Evolutionary conservation across 2,797 vertebrate genomes (phyloP), one percentile per base, ranked within the genome.

Genomic region (Tamandua tetradactyla): DNA sequence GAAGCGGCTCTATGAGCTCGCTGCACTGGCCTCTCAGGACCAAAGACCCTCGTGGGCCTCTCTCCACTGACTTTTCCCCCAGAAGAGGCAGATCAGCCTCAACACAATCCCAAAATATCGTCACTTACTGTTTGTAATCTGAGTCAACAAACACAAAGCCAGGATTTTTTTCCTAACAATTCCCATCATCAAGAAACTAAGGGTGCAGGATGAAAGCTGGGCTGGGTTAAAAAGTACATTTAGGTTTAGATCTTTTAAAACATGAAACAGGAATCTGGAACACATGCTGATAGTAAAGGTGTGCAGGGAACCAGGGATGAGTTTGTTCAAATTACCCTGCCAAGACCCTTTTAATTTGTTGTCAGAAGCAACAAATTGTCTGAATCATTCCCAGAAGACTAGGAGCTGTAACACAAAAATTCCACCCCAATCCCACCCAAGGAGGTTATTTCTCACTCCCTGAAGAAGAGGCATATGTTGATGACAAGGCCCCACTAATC

Each of bases 91-190:
- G 1, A 13, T 57, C 55, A 42, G 17, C 42, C 55, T 80, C 5
- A 72, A 61, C 27, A 27, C 27, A 61, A 57, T 22, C 30, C 25
- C 42, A 75, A 79, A 18, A 35, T 25, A 72, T 40, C 72, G 87
- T 86, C 44, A 81, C 57, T 68, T 10, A 66, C 23, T 62, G 3
- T 40, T 55, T 90, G 84, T 90, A 87, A 90, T 62, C 40, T 40
- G 74, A 85, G 7, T 57, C 68, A 90, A 95, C 66, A 95, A 92
- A 80, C 23, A 89, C 4, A 84, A 91, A 92, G 42, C 8, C 17
- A 40, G 71, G 13, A 7, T 20, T 10, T 79, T 42, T 71, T 52
- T 6, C 18, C 35, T 89, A 47, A 69, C 61, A n/a, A 64, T 18
- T 37, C 25, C 7, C 35, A 27, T 87, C 61, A 52, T 87, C 37